Conservation (phyloP, 2,113 vertebrate species). For the Corythoichthys intestinalis region DNA sequence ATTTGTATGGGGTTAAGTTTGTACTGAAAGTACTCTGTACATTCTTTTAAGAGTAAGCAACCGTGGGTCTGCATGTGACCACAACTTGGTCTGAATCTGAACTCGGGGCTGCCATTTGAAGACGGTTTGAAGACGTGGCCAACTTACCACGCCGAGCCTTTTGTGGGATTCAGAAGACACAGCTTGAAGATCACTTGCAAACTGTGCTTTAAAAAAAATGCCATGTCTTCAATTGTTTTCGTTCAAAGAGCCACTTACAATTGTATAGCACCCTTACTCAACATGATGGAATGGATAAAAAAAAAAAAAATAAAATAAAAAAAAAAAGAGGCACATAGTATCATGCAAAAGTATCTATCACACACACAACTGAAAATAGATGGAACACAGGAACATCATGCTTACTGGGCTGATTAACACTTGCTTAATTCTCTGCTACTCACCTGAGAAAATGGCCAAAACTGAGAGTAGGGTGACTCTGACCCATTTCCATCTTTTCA, state of each 20-base stretch:
- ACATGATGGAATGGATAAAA: constrained; percentile 16
- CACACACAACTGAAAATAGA: not conserved
- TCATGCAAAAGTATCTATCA: not conserved
- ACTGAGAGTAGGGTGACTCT: constrained; percentile 34
- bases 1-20: too few relatives aligned
- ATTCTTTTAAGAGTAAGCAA: too few relatives aligned
- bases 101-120: too few relatives aligned
- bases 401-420: constrained; percentile 2
- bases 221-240: not conserved
- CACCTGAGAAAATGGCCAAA: not conserved
- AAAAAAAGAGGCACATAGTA: not conserved
- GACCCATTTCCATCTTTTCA: constrained; percentile 52
- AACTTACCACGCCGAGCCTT: too few relatives aligned
- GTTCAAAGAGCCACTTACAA: not conserved
- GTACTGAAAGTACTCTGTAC: too few relatives aligned
- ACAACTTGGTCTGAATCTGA: too few relatives aligned
- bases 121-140: too few relatives aligned
- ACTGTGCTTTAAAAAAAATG: too few relatives aligned
- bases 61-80: too few relatives aligned
- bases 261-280: not conserved
- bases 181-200: too few relatives aligned
- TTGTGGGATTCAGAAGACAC: too few relatives aligned
- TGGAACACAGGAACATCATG: not conserved
- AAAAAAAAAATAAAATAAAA: not conserved
- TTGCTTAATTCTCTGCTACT: constrained; percentile 12